phyloP scores from a whole-genome alignment of 2,888 invertebrate genomes.

The Ochropleura plecta region DNA sequence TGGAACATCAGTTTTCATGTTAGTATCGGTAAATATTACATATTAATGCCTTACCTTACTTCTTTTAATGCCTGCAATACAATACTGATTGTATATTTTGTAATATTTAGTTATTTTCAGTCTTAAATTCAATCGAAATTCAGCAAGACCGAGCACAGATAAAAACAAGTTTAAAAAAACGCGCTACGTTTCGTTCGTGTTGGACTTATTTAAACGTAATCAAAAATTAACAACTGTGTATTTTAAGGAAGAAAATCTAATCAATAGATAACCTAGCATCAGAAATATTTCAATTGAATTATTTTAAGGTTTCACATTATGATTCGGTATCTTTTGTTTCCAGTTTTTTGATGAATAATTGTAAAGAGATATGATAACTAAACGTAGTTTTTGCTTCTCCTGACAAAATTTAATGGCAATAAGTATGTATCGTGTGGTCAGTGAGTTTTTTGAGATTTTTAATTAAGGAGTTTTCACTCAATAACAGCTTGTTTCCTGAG shows the following conservation, averaged over 20 bases:
- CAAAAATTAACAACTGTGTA: not conserved
- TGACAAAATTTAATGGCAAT: conserved; percentile 27
- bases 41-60: conserved; percentile 53
- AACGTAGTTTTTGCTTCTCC: conserved; percentile 38
- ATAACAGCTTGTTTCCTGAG: not conserved
- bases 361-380: conserved; percentile 24
- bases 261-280: not conserved
- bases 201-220: not conserved
- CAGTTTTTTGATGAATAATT: not conserved
- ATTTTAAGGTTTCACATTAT: not conserved
- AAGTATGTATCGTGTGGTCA: conserved; percentile 3
- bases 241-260: not conserved
- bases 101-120: conserved; percentile 40
- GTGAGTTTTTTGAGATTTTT: not conserved
- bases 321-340: not conserved
- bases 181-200: conserved; percentile 50
- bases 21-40: not conserved
- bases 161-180: conserved; percentile 46
- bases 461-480: conserved; percentile 9
- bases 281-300: not conserved
- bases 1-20: conserved; percentile 3
- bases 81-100: conserved; percentile 45
- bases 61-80: conserved; percentile 27
- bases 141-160: conserved; percentile 56
- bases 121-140: conserved; percentile 57